Evolutionary conservation across 2,888 invertebrate genomes (phyloP), one percentile per base, ranked within the genome.

Genomic region (Tipula lateralis): DNA sequence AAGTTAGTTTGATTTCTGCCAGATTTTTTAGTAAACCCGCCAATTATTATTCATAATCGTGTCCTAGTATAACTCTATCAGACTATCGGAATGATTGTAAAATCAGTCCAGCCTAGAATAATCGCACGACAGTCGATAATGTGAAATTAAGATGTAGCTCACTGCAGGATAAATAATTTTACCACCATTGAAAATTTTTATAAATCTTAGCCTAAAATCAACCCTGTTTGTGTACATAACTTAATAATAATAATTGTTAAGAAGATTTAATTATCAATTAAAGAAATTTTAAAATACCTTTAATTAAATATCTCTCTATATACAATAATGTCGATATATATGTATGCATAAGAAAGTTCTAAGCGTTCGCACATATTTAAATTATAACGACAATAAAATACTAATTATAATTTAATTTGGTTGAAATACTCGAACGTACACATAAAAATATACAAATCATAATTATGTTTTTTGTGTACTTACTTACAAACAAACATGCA

Each of bases 341-440:
- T 24, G 1, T 4, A 19, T 4, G 16, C 2, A 66, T 24, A 66
- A 24, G 24, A 24, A 66, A 66, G 66, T 66, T 66, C 66, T 66
- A 66, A 66, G 66, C 24, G 66, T 66, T 66, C 66, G 9, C 66
- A 66, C 66, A 66, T 66, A 66, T 24, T 66, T 9, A 19, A 24
- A 24, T 13, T 13, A 39, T 13, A 39, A 44, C 9, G 19, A 66
- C 24, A 66, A 24, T 24, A 66, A 66, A 6, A 66, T 66, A 66
- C 66, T 66, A 66, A 66, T 66, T 66, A 66, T 66, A 66, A 66
- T 66, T 66, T 66, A 66, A 66, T 66, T 66, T 66, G 24, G 24
- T 50, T 12, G 19, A 50, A 50, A 50, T 19, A 50, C 50, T 19
- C 66, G 12, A 24, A 66, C 24, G 24, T 19, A 6, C 19, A 9